Conservation (phyloP, 2,113 vertebrate genomes). For the Acrocephalus arundinaceus region DNA sequence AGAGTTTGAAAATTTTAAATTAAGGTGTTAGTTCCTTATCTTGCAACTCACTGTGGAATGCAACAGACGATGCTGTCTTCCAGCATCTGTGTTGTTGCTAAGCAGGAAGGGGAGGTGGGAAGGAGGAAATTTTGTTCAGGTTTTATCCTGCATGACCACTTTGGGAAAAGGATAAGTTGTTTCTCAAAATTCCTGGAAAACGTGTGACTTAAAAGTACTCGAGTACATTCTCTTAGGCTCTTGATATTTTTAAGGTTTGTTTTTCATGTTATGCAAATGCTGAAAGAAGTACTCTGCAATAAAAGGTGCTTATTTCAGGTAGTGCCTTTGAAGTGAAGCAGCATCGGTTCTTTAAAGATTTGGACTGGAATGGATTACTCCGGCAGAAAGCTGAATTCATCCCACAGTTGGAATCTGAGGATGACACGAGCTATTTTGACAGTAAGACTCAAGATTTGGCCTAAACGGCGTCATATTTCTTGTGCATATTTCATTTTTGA, state of each 20-base stretch:
- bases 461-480: neutral
- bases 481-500: neutral
- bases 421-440: conserved; percentile 99
- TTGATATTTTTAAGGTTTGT: neutral
- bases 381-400: conserved; percentile 99
- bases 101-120: neutral
- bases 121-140: neutral
- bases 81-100: neutral
- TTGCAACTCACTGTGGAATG: neutral
- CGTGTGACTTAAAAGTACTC: neutral
- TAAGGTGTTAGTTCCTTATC: neutral
- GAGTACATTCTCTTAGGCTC: neutral
- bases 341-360: conserved; percentile 89
- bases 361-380: conserved; percentile 96
- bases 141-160: neutral
- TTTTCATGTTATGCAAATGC: neutral
- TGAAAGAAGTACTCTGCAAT: conserved; percentile 3
- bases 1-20: conserved; percentile 20
- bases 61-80: neutral
- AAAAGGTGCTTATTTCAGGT: conserved; percentile 74
- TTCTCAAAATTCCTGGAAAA: conserved; percentile 24
- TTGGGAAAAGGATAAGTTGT: neutral
- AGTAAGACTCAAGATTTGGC: conserved; percentile 76
- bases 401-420: conserved; percentile 95
- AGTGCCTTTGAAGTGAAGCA: conserved; percentile 95